Base-by-base conservation (phyloP, 2,888 invertebrate genomes). In the Pogonocherus hispidulus region DNA sequence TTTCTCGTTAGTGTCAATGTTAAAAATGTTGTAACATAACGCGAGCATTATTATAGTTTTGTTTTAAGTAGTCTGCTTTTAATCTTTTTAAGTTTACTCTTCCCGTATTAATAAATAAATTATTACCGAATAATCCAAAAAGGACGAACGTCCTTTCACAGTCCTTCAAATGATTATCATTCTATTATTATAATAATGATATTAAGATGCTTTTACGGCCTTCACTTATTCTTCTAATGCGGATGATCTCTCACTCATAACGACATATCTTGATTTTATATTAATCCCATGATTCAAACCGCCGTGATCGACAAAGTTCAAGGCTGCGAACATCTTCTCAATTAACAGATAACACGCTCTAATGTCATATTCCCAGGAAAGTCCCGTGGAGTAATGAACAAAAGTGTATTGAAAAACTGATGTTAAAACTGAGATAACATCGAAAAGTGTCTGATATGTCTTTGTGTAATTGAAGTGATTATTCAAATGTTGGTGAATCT, bases 291-390 rank as follows among this genome's bases (percentile, higher is more conserved):
- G 20, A 47, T 19, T 47, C 19, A 47, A 1, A 41, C 3, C 14
- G 41, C 41, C 20, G 18, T 3, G 14, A 14, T 14, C 44, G 9
- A 20, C 47, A 47, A 47, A 47, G 47, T 19, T 47, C 47, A 47
- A 47, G 47, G 47, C 18, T 47, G 19, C 6, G 47, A 8, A 14
- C 22, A 47, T 22, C 22, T 18, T 47, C 22, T 19, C 20, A 20
- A 20, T 18, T 20, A 47, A 20, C 22, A 20, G 47, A 22, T n/a
- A 47, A 47, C 47, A 47, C 8, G 19, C 22, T 47, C 19, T 47
- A 47, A 47, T 47, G 47, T 47, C 47, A 18, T 14, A 47, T 47
- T 19, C 20, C 22, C 14, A 9, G 47, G 47, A 47, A 47, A 47
- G 9, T 3, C 47, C 16, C 19, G 20, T 19, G 22, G 47, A 22